Base-by-base conservation (phyloP, 2,888 invertebrate species). In the Willowsia nigromaculata region DNA sequence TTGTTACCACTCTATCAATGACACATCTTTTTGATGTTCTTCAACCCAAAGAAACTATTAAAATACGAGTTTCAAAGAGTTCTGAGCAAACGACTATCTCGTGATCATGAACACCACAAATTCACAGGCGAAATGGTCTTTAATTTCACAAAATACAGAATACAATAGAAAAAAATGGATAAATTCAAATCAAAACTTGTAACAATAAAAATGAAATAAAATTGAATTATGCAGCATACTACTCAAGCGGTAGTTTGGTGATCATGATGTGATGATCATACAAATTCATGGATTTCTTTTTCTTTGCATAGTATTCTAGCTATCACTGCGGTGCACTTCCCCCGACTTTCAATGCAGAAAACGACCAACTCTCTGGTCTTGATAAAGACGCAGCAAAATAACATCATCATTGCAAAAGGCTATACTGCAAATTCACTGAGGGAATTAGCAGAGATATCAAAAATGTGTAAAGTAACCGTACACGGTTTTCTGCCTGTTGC, bases 381-480 rank as follows among this genome's bases (percentile, higher is more conserved):
- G 27, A 59, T 27, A 30, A 59, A 13, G n/a, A n/a, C n/a, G n/a
- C n/a, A n/a, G 27, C 30, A 30, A 15, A 59, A 30, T 30, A 59
- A 30, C 59, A 59, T 59, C 59, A 59, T 27, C 30, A 27, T 6
- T 27, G 59, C 59, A 22, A 81, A 62, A 62, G 81, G 81, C 81
- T 62, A 62, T 27, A 43, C 40, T 62, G 62, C 81, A 81, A 81
- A 59, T 27, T 13, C 30, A 59, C 59, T 59, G 30, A 15, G 15
- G 9, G 56, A 9, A 56, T 22, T 33, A 37, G 59, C 37, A 59
- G 37, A 43, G 27, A 81, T 59, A 59, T 59, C 27, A 59, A 59
- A 56, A 11, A 27, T 11, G 27, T 62, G 81, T 68, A 47, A 65
- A 65, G 65, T 65, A 82, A 82, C 82, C 62, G 82, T 82, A 82